Conservation (phyloP, 2,113 vertebrate species). For the Apteryx mantelli region DNA sequence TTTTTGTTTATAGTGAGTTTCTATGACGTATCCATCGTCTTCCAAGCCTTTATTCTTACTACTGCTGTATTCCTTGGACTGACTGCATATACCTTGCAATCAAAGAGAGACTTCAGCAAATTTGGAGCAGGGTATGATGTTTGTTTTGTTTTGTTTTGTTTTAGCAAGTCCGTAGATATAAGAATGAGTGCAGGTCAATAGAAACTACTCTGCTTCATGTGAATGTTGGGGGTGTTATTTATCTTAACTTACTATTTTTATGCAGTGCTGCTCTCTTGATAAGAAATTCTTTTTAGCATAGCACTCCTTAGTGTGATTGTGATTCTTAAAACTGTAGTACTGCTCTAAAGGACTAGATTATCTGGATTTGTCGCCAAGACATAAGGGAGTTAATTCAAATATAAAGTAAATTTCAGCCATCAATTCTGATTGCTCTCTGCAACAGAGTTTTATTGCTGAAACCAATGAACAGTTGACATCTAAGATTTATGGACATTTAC, state of each 20-base stretch:
- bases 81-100: slow-evolving; percentile 91
- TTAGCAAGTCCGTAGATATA: background rate
- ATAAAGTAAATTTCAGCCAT: background rate
- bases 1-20: slow-evolving; percentile 85
- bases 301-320: background rate
- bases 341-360: background rate
- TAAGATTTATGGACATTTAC: background rate
- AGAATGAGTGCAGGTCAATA: background rate
- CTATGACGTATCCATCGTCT: slow-evolving; percentile 86
- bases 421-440: background rate
- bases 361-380: background rate
- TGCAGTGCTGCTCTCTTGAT: background rate
- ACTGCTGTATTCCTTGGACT: slow-evolving; percentile 89
- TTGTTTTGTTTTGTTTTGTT: background rate
- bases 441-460: background rate
- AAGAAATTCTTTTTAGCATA: background rate
- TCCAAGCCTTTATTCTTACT: slow-evolving; percentile 92
- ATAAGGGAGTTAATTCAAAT: background rate
- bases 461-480: background rate
- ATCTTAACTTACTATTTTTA: background rate
- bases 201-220: background rate
- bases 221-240: background rate
- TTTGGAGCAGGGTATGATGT: slow-evolving; percentile 90
- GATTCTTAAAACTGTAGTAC: background rate
- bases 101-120: slow-evolving; percentile 94